Evolutionary conservation across 2,113 vertebrate species (phyloP).

Genomic region (Candoia aspera): DNA sequence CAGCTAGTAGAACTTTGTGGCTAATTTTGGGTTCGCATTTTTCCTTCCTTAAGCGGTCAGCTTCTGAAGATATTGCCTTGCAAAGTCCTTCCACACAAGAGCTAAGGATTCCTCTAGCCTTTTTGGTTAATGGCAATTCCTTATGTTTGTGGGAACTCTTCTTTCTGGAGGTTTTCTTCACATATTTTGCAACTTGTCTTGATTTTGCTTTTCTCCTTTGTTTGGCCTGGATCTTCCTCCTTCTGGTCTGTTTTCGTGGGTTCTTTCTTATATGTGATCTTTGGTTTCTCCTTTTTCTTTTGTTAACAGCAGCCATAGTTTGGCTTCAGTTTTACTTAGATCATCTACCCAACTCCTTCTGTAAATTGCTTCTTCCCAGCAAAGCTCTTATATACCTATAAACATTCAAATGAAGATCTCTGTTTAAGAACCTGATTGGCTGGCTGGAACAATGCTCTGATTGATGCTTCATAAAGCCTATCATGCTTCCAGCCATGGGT

Average conservation of each 20-base stretch:
- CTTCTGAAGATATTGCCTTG: background rate
- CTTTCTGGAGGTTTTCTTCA: background rate
- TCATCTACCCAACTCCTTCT: background rate
- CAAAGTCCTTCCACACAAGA: conserved; percentile 13
- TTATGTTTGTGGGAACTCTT: background rate
- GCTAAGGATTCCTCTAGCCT: background rate
- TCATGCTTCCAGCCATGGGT: background rate
- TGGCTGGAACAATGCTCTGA: background rate
- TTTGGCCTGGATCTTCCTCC: background rate
- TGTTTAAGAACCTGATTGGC: conserved; percentile 5
- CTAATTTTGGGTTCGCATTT: background rate
- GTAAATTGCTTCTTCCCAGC: background rate
- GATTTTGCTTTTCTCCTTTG: background rate
- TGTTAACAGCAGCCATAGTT: background rate
- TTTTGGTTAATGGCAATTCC: background rate
- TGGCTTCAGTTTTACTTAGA: background rate
- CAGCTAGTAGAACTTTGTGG: background rate
- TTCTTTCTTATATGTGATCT: background rate
- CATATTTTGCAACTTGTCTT: background rate
- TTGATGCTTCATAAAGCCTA: background rate
- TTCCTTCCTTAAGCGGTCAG: conserved; percentile 14
- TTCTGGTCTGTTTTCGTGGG: background rate
- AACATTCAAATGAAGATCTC: background rate
- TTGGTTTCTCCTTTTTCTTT: background rate
- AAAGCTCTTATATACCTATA: background rate